Conservation (phyloP, 2,888 invertebrate genomes). For the Gari tellinella region DNA sequence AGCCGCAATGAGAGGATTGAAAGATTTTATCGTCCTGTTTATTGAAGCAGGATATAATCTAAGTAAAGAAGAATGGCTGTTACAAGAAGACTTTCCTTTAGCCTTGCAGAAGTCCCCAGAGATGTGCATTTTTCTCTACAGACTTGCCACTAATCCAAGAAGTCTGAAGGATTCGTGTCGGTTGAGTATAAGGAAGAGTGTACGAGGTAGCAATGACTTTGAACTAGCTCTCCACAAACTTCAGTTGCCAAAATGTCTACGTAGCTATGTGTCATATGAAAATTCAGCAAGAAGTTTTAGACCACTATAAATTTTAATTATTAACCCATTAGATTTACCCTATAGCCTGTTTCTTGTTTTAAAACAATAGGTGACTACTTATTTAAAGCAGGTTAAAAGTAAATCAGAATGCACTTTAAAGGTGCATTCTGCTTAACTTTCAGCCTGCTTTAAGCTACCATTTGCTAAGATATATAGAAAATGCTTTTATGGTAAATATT, state of each 20-base stretch:
- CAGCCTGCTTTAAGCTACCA: too few relatives aligned
- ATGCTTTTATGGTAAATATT: too few relatives aligned
- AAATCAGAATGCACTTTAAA: too few relatives aligned
- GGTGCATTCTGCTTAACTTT: too few relatives aligned
- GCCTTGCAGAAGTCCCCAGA: slow-evolving; percentile 48
- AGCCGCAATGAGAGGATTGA: slow-evolving; percentile 68
- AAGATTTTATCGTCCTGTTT: slow-evolving; percentile 66
- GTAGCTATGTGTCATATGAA: slow-evolving; percentile 8
- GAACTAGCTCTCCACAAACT: not conserved
- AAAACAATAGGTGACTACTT: too few relatives aligned
- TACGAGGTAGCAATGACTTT: not conserved
- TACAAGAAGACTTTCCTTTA: slow-evolving; percentile 57
- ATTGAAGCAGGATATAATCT: slow-evolving; percentile 73
- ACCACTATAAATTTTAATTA: too few relatives aligned
- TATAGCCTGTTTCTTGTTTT: too few relatives aligned
- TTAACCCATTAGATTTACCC: too few relatives aligned
- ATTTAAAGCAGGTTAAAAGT: too few relatives aligned
- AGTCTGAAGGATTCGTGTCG: slow-evolving; percentile 59
- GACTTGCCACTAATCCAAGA: slow-evolving; percentile 56
- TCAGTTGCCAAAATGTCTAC: slow-evolving; percentile 10
- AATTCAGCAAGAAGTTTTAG: too few relatives aligned
- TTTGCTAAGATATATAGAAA: too few relatives aligned
- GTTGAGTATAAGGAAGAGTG: slow-evolving; percentile 48
- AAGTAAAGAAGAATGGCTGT: slow-evolving; percentile 68
- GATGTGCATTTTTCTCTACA: slow-evolving; percentile 55